phyloP scores from a whole-genome alignment of 2,113 vertebrate genomes.

The Poicephalus meyeri region DNA sequence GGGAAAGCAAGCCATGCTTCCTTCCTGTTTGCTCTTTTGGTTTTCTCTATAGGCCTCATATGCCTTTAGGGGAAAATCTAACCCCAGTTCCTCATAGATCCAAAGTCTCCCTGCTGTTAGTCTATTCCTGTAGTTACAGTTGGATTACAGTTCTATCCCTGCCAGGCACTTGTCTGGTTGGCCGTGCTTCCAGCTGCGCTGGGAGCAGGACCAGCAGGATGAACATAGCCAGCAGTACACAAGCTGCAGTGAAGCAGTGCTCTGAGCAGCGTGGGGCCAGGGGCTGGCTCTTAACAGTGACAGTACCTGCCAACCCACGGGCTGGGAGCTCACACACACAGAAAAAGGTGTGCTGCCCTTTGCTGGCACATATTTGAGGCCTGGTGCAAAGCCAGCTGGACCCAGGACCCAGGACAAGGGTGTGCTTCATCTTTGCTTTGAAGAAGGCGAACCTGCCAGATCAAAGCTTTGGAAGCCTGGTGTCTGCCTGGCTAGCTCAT shows the following conservation, averaged over 20 bases:
- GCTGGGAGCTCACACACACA: not conserved
- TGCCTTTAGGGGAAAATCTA: not conserved
- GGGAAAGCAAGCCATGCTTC: not conserved
- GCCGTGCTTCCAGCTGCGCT: not conserved
- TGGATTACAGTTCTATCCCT: not conserved
- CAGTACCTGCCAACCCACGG: not conserved
- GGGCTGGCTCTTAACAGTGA: not conserved
- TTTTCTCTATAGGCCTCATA: not conserved
- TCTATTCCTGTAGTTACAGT: not conserved
- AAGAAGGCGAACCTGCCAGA: not conserved
- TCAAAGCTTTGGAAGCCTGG: not conserved
- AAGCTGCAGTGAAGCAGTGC: accelerated
- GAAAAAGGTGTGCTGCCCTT: not conserved
- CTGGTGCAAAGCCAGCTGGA: not conserved
- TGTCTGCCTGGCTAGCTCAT: not conserved
- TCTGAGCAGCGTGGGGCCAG: accelerated
- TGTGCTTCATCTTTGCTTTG: not conserved
- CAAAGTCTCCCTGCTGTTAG: not conserved
- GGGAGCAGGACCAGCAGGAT: not conserved
- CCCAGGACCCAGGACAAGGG: not conserved
- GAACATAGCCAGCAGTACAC: not conserved
- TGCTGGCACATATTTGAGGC: not conserved
- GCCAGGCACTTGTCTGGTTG: not conserved
- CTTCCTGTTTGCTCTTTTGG: not conserved
- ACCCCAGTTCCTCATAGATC: not conserved